These are phyloP conservation scores for Camponotus vicinus DNA, from an alignment of 1,140 invertebrate species.

Conservation along the genomic window DNA sequence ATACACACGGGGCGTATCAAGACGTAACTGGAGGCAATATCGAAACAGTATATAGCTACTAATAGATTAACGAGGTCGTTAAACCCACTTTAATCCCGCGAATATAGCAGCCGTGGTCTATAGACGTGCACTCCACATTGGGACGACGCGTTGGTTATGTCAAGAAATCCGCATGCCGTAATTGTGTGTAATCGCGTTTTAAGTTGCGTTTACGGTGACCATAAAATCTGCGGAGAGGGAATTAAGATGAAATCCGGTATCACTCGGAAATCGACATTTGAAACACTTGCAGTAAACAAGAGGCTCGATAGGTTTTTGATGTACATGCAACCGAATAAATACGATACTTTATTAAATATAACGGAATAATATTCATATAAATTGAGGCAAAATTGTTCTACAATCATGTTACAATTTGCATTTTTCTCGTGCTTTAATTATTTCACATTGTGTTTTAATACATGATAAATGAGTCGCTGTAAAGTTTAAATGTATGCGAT, in stretches of 20 bases:
- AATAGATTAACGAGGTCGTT: slow-evolving; percentile 70
- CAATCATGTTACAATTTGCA: not conserved
- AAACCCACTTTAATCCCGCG: slow-evolving; percentile 68
- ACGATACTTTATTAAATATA: not conserved
- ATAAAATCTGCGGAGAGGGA: slow-evolving; percentile 55
- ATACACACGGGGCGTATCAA: not conserved
- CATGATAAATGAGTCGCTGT: not conserved
- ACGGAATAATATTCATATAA: slow-evolving; percentile 16
- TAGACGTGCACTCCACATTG: not conserved
- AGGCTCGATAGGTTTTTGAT: not conserved
- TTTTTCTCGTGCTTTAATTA: slow-evolving; percentile 14
- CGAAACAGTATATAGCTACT: slow-evolving; percentile 30
- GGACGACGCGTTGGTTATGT: slow-evolving; percentile 28
- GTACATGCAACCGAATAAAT: not conserved
- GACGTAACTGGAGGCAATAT: slow-evolving; percentile 25
- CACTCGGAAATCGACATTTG: too few relatives aligned
- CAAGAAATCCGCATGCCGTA: slow-evolving; percentile 54
- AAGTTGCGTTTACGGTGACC: slow-evolving; percentile 61
- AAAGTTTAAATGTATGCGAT: not conserved
- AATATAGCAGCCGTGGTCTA: slow-evolving; percentile 39
- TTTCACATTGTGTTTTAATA: slow-evolving; percentile 11
- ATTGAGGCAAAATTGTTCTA: not conserved
- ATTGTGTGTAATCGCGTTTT: slow-evolving; percentile 64
- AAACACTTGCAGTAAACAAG: not conserved
- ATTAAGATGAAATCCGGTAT: slow-evolving; percentile 61